phyloP scores from a whole-genome alignment of 2,888 invertebrate species.

The Pterobdella sp. region DNA sequence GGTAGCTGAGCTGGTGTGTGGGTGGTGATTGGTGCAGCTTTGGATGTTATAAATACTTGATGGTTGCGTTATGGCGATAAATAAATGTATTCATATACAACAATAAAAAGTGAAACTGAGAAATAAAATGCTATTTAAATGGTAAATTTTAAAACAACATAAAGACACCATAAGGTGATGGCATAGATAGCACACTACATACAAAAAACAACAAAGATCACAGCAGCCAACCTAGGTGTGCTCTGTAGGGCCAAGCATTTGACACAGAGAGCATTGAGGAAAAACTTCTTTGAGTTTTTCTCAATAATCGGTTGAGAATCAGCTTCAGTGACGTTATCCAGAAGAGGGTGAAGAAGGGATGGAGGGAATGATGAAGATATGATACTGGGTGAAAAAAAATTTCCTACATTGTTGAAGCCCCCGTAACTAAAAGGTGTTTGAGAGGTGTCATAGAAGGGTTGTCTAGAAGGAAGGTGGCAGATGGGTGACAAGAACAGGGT shows the following conservation, averaged over 20 bases:
- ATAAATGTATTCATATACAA: no score
- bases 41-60: background rate
- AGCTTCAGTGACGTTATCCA: background rate
- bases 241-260: constrained; percentile 47
- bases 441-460: background rate
- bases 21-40: background rate
- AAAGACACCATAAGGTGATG: no score
- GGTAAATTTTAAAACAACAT: no score
- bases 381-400: background rate
- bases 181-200: background rate
- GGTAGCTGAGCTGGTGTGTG: background rate
- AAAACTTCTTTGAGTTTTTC: constrained; percentile 54
- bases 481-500: constrained; percentile 93
- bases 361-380: constrained; percentile 7
- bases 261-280: constrained; percentile 88
- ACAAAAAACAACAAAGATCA: background rate
- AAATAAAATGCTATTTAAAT: no score
- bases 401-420: background rate
- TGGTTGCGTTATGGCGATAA: constrained; percentile 2
- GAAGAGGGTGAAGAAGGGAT: constrained; percentile 7
- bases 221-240: background rate
- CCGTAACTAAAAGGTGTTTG: background rate
- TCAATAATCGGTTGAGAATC: constrained; percentile 16
- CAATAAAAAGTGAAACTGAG: no score
- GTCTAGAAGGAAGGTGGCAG: constrained; percentile 53